These are phyloP conservation scores for Percopsis omiscomaycus DNA, from an alignment of 2,797 vertebrate genomes.

Conservation along the genomic window DNA sequence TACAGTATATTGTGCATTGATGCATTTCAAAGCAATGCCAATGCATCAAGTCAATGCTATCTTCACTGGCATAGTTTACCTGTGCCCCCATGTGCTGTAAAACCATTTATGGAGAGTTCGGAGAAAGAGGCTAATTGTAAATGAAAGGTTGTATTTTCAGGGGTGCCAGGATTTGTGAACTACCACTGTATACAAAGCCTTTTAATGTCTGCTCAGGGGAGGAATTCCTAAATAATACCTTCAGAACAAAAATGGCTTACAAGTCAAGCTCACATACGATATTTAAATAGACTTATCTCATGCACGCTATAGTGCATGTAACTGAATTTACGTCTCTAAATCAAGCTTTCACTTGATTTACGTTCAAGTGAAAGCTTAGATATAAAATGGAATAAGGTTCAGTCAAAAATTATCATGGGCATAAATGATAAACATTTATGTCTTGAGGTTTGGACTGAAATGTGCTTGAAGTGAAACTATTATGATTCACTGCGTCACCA, in stretches of 20 bases:
- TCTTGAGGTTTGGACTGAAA: background rate
- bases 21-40: constrained; percentile 11
- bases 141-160: constrained; percentile 46
- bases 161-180: constrained; percentile 32
- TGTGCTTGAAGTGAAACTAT: background rate
- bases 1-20: no score
- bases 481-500: background rate
- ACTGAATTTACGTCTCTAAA: no score
- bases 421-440: background rate
- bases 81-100: constrained; percentile 36
- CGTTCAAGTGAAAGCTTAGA: no score
- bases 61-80: constrained; percentile 41
- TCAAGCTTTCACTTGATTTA: no score
- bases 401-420: no score
- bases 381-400: no score
- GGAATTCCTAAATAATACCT: no score
- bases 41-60: constrained; percentile 15
- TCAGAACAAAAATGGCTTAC: background rate
- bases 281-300: no score
- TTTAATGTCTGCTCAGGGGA: constrained; percentile 18
- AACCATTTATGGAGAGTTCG: constrained; percentile 56
- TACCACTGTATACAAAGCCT: constrained; percentile 20
- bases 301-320: no score
- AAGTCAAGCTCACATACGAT: no score
- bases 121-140: constrained; percentile 50